Conservation (phyloP, 2,888 invertebrate genomes). For the Calameuta filiformis region DNA sequence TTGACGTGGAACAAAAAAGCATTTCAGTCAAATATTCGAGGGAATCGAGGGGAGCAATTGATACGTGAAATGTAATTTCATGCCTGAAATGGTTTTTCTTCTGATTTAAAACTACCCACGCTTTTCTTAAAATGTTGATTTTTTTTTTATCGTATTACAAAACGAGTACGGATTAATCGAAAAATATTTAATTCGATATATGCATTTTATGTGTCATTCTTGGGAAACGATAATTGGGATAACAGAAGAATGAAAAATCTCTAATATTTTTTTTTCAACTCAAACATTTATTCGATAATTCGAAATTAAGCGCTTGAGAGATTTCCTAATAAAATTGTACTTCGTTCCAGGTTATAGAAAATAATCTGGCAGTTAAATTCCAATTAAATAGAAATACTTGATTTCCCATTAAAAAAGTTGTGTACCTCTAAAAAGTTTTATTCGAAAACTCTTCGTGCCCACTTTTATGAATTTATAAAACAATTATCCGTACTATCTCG, state of each 20-base stretch:
- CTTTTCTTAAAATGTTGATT: no score
- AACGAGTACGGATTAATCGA: no score
- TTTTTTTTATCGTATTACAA: no score
- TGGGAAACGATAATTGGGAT: not conserved
- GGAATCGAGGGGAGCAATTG: no score
- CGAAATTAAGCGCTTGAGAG: not conserved
- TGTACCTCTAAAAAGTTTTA: not conserved
- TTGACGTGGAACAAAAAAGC: not conserved
- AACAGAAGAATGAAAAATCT: not conserved
- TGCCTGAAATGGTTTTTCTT: no score
- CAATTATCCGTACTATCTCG: not conserved
- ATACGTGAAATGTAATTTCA: no score
- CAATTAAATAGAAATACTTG: not conserved
- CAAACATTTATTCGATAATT: not conserved
- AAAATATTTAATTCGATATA: no score
- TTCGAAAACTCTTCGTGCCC: not conserved
- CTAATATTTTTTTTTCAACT: not conserved
- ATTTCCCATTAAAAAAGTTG: not conserved
- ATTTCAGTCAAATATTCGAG: not conserved
- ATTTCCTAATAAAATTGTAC: not conserved
- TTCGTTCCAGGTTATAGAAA: not conserved
- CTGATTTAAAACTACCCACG: no score
- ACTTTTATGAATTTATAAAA: not conserved
- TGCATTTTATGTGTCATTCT: no score
- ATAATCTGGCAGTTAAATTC: not conserved